Conservation (phyloP, 1,140 invertebrate species). For the Pogonomyrmex barbatus region DNA sequence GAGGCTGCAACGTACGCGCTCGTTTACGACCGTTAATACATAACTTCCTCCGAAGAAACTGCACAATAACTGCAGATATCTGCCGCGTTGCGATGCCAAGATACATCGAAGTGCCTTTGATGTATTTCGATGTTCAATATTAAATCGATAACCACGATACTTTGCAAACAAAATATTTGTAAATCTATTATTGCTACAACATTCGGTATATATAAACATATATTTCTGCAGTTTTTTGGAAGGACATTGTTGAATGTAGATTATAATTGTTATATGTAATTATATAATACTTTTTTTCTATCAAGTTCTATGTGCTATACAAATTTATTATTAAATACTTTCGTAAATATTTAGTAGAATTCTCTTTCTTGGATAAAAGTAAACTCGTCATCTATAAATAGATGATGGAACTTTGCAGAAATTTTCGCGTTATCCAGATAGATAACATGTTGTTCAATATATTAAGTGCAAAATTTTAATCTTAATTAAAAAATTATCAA, state of each 20-base stretch:
- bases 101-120: background rate
- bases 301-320: too few species aligned
- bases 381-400: too few species aligned
- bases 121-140: background rate
- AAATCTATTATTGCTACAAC: background rate
- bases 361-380: too few species aligned
- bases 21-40: slow-evolving; percentile 79
- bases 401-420: too few species aligned
- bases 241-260: background rate
- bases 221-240: background rate
- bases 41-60: slow-evolving; percentile 78
- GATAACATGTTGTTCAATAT: too few species aligned
- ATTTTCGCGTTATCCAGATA: too few species aligned
- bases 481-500: background rate
- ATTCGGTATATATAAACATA: background rate
- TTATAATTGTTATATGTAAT: too few species aligned
- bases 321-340: too few species aligned
- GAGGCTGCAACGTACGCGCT: slow-evolving; percentile 42
- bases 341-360: too few species aligned
- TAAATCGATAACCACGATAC: background rate
- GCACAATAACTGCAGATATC: slow-evolving; percentile 80
- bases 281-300: too few species aligned
- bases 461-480: too few species aligned
- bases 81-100: slow-evolving; percentile 49
- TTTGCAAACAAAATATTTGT: background rate